phyloP scores from a whole-genome alignment of 2,888 invertebrate genomes.

The Pyralis farinalis region DNA sequence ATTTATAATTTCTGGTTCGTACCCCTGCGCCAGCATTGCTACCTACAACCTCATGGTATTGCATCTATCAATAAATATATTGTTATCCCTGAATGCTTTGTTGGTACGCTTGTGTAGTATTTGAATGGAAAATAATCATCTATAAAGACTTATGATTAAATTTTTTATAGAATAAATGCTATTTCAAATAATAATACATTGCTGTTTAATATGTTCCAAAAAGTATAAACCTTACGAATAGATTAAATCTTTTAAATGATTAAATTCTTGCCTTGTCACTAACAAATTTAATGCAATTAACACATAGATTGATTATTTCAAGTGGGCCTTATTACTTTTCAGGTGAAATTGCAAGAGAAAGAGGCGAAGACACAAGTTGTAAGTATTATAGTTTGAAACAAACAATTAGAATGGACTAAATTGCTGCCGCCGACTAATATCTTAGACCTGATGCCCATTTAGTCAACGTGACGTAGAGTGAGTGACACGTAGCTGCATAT shows the following conservation, averaged over 20 bases:
- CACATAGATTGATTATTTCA: background rate
- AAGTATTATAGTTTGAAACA: too few species aligned
- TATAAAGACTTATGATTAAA: conserved; percentile 6
- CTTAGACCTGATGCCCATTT: too few species aligned
- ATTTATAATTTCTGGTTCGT: conserved; percentile 71
- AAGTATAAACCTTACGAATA: background rate
- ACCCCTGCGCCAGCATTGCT: conserved; percentile 65
- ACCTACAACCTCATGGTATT: conserved; percentile 61
- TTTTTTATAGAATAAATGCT: background rate
- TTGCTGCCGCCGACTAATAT: too few species aligned
- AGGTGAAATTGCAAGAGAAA: conserved; percentile 89
- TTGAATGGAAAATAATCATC: conserved; percentile 22
- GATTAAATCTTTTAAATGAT: background rate
- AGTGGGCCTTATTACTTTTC: conserved; percentile 50
- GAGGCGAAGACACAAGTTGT: conserved; percentile 89
- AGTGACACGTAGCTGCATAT: too few species aligned
- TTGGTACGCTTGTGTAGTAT: conserved; percentile 64
- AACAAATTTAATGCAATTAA: background rate
- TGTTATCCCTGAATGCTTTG: conserved; percentile 52
- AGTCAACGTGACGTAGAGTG: too few species aligned
- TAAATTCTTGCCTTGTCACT: background rate
- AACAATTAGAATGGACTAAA: too few species aligned
- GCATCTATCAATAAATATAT: conserved; percentile 41
- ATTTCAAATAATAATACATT: background rate
- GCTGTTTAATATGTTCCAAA: background rate